Evolutionary conservation across 2,888 invertebrate genomes (phyloP), one percentile per base, ranked within the genome.

Genomic region (Drosophila diplacantha): DNA sequence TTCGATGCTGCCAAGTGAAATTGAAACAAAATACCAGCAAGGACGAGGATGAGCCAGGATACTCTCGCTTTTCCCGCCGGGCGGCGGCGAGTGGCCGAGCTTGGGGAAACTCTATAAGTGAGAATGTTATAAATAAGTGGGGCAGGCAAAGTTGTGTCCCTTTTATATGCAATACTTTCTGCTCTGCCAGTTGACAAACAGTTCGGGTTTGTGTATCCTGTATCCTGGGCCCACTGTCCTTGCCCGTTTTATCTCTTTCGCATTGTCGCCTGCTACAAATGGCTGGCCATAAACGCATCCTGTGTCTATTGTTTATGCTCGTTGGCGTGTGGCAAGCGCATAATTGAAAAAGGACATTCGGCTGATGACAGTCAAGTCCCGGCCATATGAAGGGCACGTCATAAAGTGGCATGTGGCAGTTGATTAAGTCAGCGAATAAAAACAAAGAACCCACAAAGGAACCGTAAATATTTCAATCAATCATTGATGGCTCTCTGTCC

Each of bases 271-370:
- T 69, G 66, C 64, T 71, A 79, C 79, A 81, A 81, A 81, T 80
- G 79, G 74, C 74, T 80, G 77, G 77, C 71, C 66, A 80, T 80
- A 80, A 80, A 81, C 79, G 81, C 81, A 80, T 80, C 79, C 79
- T 79, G 81, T 74, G 79, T 79, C 79, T 81, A 75, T 80, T 80
- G 81, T 80, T 80, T 80, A 75, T 80, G 72, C 79, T 74, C 59
- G 71, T 62, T 75, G 75, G 72, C 71, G 75, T 80, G 79, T 71
- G 79, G 72, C 73, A 69, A 75, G 77, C 74, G 81, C 76, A 79
- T 80, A 80, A 81, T 80, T 81, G 79, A 81, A 81, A 80, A 81
- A 74, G 79, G 81, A 80, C 81, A 76, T 81, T 80, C 75, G 58
- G 69, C 79, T 81, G 75, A 69, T 60, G 65, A 68, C 68, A 52